Evolutionary conservation across 2,888 invertebrate species (phyloP).

Genomic region (Protula sp.): DNA sequence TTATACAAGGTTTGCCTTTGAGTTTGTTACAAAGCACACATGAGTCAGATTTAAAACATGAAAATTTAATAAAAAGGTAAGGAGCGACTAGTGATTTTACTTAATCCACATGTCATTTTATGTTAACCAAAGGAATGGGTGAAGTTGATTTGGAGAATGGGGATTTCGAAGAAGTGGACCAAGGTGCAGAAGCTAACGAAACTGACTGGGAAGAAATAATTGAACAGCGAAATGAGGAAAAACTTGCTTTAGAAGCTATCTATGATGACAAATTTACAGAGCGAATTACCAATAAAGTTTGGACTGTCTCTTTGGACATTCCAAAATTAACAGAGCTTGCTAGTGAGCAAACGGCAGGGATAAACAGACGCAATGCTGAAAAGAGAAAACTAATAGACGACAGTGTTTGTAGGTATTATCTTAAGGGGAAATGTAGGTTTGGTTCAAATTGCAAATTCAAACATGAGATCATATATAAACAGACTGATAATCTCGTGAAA

Average conservation of each 20-base stretch:
- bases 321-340: constrained; percentile 10
- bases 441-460: constrained; percentile 18
- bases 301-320: constrained; percentile 34
- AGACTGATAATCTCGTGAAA: background rate
- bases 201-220: constrained; percentile 27
- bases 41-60: no score
- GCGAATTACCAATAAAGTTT: constrained; percentile 34
- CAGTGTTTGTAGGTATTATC: constrained; percentile 34
- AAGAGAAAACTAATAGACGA: no score
- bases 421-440: constrained; percentile 38
- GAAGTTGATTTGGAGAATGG: no score
- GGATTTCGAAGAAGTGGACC: no score
- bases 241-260: constrained; percentile 39
- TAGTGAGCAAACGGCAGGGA: background rate
- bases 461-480: constrained; percentile 4
- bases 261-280: constrained; percentile 38
- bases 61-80: no score
- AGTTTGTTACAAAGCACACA: no score
- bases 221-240: constrained; percentile 41
- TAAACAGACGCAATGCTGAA: background rate
- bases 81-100: no score
- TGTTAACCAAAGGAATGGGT: no score
- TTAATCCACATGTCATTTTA: no score
- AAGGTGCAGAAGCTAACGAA: no score
- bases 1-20: no score